Evolutionary conservation across 2,113 vertebrate species (phyloP).

Genomic region (Barnardius zonarius): DNA sequence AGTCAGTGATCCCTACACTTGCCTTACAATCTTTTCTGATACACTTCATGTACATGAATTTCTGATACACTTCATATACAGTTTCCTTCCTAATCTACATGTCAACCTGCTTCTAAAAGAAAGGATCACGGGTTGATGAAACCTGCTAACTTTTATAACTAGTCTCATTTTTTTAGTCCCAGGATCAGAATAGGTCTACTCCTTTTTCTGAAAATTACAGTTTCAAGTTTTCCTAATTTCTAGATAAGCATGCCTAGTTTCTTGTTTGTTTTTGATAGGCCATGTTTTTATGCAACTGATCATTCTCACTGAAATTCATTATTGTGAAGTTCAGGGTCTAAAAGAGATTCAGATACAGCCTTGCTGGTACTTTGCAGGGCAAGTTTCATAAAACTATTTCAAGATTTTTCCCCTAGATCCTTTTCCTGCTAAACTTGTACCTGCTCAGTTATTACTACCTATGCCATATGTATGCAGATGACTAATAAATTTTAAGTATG

Average conservation of each 20-base stretch:
- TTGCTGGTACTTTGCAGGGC: not conserved
- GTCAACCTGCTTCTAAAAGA: not conserved
- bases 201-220: not conserved
- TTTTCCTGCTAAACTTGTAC: not conserved
- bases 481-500: not conserved
- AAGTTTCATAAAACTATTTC: not conserved
- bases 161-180: not conserved
- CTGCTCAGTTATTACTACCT: not conserved
- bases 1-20: not conserved
- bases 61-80: not conserved
- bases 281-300: not conserved
- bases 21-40: not conserved
- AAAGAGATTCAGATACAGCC: not conserved
- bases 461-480: not conserved
- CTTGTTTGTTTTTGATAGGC: not conserved
- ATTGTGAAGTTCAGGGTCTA: not conserved
- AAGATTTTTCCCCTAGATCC: not conserved
- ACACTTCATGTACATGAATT: not conserved
- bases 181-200: not conserved
- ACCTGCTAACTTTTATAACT: not conserved
- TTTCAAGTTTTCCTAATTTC: not conserved
- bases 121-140: not conserved
- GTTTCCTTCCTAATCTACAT: not conserved
- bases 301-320: not conserved
- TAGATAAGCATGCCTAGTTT: not conserved